These are phyloP conservation scores for Dryadula phaetusa DNA, from an alignment of 2,888 invertebrate genomes.

Conservation along the genomic window DNA sequence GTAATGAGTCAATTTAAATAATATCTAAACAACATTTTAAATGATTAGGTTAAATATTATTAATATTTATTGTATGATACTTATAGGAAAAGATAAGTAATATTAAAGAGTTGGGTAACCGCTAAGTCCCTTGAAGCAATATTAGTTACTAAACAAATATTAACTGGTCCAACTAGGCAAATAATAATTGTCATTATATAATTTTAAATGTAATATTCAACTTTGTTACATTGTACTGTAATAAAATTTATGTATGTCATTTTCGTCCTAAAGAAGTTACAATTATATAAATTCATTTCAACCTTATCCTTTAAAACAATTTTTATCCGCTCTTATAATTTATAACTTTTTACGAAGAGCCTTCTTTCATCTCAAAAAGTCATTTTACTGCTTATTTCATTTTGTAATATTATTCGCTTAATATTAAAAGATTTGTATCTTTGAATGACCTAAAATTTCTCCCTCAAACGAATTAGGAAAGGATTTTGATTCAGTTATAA, in stretches of 20 bases:
- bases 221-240: background rate
- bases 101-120: constrained; percentile 13
- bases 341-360: constrained; percentile 56
- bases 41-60: background rate
- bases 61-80: background rate
- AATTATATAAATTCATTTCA: constrained; percentile 7
- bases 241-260: background rate
- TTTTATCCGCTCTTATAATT: constrained; percentile 56
- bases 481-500: constrained; percentile 19
- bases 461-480: constrained; percentile 23
- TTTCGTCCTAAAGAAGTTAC: background rate
- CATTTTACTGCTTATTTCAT: constrained; percentile 55
- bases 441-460: constrained; percentile 27
- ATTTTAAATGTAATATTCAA: background rate
- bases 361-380: constrained; percentile 49
- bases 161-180: background rate
- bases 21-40: background rate
- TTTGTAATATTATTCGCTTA: constrained; percentile 49
- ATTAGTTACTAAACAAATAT: constrained; percentile 18
- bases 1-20: too few relatives aligned
- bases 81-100: background rate
- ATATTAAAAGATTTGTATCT: constrained; percentile 47
- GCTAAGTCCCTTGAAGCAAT: background rate
- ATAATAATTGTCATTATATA: background rate
- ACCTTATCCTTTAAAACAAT: constrained; percentile 20